These are phyloP conservation scores for Notospermus geniculatus DNA, from an alignment of 1,140 invertebrate species.

Conservation along the genomic window DNA sequence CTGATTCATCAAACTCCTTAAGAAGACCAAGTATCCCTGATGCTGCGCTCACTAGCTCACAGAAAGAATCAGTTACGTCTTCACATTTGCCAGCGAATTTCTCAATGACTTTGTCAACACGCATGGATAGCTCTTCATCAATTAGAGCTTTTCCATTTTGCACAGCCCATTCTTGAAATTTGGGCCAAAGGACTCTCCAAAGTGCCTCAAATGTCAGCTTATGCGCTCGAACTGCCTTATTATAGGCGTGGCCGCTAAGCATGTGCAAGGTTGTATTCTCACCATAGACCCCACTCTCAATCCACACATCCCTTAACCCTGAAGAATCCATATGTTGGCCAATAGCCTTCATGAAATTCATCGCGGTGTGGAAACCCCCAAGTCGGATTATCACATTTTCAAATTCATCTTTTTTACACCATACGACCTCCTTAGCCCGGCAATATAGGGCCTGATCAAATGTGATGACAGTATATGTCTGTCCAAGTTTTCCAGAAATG, in stretches of 20 bases:
- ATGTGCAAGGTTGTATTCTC: slow-evolving; percentile 11
- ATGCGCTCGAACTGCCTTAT: slow-evolving; percentile 8
- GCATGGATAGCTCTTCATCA: too few species aligned
- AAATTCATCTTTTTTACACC: slow-evolving; percentile 10
- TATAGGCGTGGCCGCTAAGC: slow-evolving; percentile 19
- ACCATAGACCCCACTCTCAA: slow-evolving; percentile 13
- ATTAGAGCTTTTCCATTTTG: too few species aligned
- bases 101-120: too few species aligned
- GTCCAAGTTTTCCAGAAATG: slow-evolving; percentile 5
- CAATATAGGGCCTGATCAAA: slow-evolving; percentile 15
- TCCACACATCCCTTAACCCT: slow-evolving; percentile 19
- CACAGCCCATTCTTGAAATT: too few species aligned
- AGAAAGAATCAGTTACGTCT: too few species aligned
- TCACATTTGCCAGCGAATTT: too few species aligned
- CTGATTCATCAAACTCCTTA: too few species aligned
- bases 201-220: too few species aligned
- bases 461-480: slow-evolving; percentile 18
- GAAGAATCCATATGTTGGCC: slow-evolving; percentile 21
- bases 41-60: too few species aligned
- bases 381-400: slow-evolving; percentile 15
- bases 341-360: slow-evolving; percentile 23
- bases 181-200: too few species aligned
- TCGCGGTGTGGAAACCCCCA: slow-evolving; percentile 15
- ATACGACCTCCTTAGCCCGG: slow-evolving; percentile 11
- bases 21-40: too few species aligned